Conservation (phyloP, 2,113 vertebrate genomes). For the Lampris incognitus region DNA sequence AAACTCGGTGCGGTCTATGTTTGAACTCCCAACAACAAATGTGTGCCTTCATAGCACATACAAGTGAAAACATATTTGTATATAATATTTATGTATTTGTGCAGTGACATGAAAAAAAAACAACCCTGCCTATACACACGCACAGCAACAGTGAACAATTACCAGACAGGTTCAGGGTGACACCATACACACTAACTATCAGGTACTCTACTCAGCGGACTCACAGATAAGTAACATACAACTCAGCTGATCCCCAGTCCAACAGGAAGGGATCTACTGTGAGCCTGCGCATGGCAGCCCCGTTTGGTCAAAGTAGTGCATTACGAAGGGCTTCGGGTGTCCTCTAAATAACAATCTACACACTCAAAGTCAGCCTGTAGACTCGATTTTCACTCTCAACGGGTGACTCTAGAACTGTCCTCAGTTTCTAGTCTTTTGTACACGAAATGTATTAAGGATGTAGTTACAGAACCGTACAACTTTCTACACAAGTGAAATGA, state of each 20-base stretch:
- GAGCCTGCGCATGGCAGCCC: constrained; percentile 75
- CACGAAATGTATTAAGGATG: constrained; percentile 57
- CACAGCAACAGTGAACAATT: constrained; percentile 72
- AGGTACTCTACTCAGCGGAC: constrained; percentile 78
- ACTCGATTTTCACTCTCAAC: constrained; percentile 63
- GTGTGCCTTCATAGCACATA: constrained; percentile 67
- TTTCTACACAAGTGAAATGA: constrained; percentile 74
- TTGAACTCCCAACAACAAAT: constrained; percentile 44
- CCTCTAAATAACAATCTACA: constrained; percentile 62
- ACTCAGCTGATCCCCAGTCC: constrained; percentile 56
- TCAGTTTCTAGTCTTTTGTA: constrained; percentile 63
- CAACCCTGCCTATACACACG: constrained; percentile 42
- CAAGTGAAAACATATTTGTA: constrained; percentile 55
- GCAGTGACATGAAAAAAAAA: constrained; percentile 43
- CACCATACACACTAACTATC: constrained; percentile 71
- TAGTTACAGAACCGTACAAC: constrained; percentile 65
- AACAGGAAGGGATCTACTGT: constrained; percentile 71
- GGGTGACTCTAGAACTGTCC: constrained; percentile 62
- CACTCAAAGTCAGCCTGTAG: constrained; percentile 61
- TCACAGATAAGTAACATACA: constrained; percentile 68
- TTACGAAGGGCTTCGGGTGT: constrained; percentile 75
- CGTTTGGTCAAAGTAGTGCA: constrained; percentile 65
- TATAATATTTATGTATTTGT: constrained; percentile 56
- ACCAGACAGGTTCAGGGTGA: constrained; percentile 74
- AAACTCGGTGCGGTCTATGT: constrained; percentile 75